Conservation (phyloP, 2,113 vertebrate genomes). For the Campylorhamphus procurvoides region DNA sequence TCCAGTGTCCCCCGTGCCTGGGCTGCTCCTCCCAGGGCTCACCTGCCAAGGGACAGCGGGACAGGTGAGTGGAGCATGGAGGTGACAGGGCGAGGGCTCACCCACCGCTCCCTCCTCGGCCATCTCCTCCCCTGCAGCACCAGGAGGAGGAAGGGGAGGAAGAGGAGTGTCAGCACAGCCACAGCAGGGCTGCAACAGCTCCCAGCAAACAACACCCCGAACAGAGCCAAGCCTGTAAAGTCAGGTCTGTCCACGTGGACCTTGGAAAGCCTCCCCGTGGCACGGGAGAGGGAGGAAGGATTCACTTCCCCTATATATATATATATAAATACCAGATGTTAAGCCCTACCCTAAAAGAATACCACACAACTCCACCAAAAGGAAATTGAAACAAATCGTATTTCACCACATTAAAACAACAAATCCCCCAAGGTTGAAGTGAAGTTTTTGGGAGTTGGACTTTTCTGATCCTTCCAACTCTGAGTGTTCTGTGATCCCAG, state of each 20-base stretch:
- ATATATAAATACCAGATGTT: not conserved
- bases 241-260: not conserved
- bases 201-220: no score
- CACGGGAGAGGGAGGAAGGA: not conserved
- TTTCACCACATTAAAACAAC: not conserved
- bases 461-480: not conserved
- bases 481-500: not conserved
- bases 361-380: not conserved
- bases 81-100: fast-evolving
- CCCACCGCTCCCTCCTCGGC: not conserved
- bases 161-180: not conserved
- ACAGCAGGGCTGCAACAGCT: not conserved
- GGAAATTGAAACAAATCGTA: not conserved
- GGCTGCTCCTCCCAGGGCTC: fast-evolving
- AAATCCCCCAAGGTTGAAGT: not conserved
- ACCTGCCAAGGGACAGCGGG: not conserved
- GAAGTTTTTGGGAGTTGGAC: not conserved
- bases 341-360: not conserved
- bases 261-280: not conserved
- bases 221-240: fast-evolving
- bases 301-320: not conserved
- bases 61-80: not conserved
- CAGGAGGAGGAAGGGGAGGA: not conserved
- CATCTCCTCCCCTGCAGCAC: not conserved
- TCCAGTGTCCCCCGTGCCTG: not conserved